Base-by-base conservation (phyloP, 2,888 invertebrate genomes). In the Notocelia uddmanniana region DNA sequence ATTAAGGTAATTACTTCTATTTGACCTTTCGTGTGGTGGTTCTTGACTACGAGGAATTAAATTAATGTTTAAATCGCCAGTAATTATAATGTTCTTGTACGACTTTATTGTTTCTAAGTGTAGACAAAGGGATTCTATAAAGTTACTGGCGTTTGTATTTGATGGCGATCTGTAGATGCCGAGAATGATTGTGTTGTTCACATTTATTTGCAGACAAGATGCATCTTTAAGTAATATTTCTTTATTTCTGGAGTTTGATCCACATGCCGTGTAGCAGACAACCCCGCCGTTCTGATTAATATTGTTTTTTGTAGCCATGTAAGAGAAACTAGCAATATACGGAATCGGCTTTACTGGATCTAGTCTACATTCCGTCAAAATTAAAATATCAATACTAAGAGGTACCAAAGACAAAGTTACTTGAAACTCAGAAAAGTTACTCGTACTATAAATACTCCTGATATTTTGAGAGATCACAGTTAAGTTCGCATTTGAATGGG, bases 361-460 rank as follows among this genome's bases (percentile, higher is more conserved):
- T n/a, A 57, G 18, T 34, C 57, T 57, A n/a, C 57, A 57, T 57
- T 57, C 34, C 9, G 57, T 57, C 18, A 57, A 18, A 31, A 57
- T 31, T 57, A 34, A 57, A 9, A 57, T 18, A 11, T 57, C 31
- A 34, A 57, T 34, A 31, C 31, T 31, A 5, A 57, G 15, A n/a
- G 31, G 31, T 18, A 57, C 18, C 18, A 34, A 18, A 11, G 57
- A 57, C 31, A 57, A 2, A 34, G 57, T 57, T 34, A 34, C 18
- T 34, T 31, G 34, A 18, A 31, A 18, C 11, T 57, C 57, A 9
- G 57, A n/a, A 31, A 57, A 57, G 10, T 57, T n/a, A n/a, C n/a
- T n/a, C n/a, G n/a, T 57, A 15, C 57, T 31, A 23, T 57, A 57
- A 57, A 57, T 57, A 31, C 57, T 31, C n/a, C 57, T 57, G n/a